A percentile compares a stretch with the other conserved stretches of the same genome.
These are phyloP conservation scores for Porites lutea DNA, from an alignment of 64 coral and sea anemone species.

Conservation along the genomic window DNA sequence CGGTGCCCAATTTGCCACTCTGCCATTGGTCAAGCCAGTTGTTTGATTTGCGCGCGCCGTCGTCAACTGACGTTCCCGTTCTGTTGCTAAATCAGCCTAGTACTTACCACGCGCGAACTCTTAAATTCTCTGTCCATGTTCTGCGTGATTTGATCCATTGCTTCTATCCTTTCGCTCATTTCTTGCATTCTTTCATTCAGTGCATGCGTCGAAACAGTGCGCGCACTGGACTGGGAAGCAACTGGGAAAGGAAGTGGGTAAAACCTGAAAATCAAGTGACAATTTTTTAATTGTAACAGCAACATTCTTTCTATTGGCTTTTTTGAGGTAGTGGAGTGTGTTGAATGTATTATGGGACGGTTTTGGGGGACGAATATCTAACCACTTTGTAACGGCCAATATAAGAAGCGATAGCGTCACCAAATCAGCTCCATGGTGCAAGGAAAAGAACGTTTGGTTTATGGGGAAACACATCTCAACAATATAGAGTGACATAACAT, in stretches of 20 bases:
- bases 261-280: neutral
- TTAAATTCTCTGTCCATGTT: constrained; percentile 79
- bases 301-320: neutral
- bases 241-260: neutral
- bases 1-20: too few species aligned
- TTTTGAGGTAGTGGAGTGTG: too few species aligned
- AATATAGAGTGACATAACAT: too few species aligned
- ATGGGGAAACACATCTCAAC: too few species aligned
- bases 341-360: too few species aligned
- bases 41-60: too few species aligned
- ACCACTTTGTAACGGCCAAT: too few species aligned
- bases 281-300: neutral
- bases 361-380: too few species aligned
- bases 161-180: constrained; percentile 62
- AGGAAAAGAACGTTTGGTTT: too few species aligned
- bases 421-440: too few species aligned
- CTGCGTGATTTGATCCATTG: constrained; percentile 65
- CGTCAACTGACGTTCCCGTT: neutral
- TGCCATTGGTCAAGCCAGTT: too few species aligned
- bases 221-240: constrained; percentile 6
- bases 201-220: constrained; percentile 17
- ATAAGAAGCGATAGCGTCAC: too few species aligned
- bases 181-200: constrained; percentile 49
- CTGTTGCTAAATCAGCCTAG: neutral
- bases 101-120: constrained; percentile 64